Evolutionary conservation across 2,797 vertebrate species (phyloP).

Genomic region (Fundulus diaphanus): DNA sequence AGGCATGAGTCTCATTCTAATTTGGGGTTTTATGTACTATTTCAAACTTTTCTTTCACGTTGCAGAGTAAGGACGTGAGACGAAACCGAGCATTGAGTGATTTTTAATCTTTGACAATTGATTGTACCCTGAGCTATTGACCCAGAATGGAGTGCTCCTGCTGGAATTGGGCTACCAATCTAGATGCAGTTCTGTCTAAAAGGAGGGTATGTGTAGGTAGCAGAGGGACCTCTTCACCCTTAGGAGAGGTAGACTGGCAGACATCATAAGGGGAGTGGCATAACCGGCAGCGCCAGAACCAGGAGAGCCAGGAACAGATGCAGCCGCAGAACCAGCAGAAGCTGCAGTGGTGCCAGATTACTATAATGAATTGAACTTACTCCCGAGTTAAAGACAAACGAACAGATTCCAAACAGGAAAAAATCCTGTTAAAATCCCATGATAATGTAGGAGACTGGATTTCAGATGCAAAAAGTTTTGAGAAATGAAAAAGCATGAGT

Average conservation of each 20-base stretch:
- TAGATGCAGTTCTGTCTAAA: neutral
- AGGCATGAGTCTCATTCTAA: neutral
- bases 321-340: neutral
- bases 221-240: neutral
- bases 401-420: neutral
- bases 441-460: constrained; percentile 5
- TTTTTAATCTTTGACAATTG: neutral
- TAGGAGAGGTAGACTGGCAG: neutral
- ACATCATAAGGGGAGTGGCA: neutral
- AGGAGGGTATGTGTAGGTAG: neutral
- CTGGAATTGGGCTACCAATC: neutral
- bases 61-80: neutral
- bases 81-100: no score
- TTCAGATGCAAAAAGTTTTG: constrained; percentile 55
- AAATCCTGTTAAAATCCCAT: neutral
- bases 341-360: neutral
- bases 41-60: neutral
- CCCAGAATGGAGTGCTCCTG: no score
- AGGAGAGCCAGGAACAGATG: no score
- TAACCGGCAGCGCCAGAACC: no score
- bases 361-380: neutral
- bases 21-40: neutral
- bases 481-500: constrained; percentile 39
- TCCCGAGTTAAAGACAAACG: neutral
- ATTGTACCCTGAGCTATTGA: neutral